A percentile compares a stretch with the other conserved stretches of the same genome.
Evolutionary conservation across 2,797 vertebrate genomes (phyloP).

Genomic region (Sardinella longiceps): DNA sequence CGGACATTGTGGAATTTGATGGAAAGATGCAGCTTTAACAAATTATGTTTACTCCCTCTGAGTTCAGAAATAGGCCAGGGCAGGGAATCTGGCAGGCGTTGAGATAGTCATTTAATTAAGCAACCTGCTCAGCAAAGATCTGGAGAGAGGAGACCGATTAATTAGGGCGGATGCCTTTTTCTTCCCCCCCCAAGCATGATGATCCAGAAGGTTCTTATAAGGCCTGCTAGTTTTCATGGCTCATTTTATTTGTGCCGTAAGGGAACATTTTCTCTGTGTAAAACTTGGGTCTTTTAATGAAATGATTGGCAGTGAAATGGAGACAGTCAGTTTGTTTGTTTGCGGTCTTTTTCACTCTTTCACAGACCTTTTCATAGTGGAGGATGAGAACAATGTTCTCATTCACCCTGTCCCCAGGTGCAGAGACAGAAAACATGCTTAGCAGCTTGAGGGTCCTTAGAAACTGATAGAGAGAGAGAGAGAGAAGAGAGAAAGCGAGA

Average conservation of each 20-base stretch:
- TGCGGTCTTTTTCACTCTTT: background rate
- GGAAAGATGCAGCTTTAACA: slow-evolving; percentile 58
- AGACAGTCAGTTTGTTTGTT: background rate
- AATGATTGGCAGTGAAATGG: background rate
- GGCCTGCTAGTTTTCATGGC: slow-evolving; percentile 32
- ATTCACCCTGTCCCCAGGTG: slow-evolving; percentile 36
- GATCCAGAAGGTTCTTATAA: background rate
- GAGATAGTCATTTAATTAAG: slow-evolving; percentile 65
- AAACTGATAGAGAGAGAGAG: slow-evolving; percentile 16
- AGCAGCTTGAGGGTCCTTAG: slow-evolving; percentile 49
- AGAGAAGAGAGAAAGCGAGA: background rate
- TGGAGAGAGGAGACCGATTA: slow-evolving; percentile 61
- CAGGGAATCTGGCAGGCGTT: slow-evolving; percentile 44
- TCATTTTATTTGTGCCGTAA: background rate
- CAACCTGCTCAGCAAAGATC: slow-evolving; percentile 47
- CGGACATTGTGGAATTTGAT: slow-evolving; percentile 51
- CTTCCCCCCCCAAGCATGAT: background rate
- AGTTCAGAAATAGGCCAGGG: slow-evolving; percentile 39
- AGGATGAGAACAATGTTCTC: slow-evolving; percentile 1
- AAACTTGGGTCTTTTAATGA: background rate
- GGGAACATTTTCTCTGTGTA: background rate
- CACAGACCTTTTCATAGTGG: slow-evolving; percentile 9
- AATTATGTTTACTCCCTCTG: slow-evolving; percentile 64
- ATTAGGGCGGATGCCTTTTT: slow-evolving; percentile 52
- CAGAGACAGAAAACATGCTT: slow-evolving; percentile 46